A percentile compares a stretch with the other conserved stretches of the same genome.
phyloP scores from a whole-genome alignment of 2,888 invertebrate genomes.

The Calameuta filiformis region DNA sequence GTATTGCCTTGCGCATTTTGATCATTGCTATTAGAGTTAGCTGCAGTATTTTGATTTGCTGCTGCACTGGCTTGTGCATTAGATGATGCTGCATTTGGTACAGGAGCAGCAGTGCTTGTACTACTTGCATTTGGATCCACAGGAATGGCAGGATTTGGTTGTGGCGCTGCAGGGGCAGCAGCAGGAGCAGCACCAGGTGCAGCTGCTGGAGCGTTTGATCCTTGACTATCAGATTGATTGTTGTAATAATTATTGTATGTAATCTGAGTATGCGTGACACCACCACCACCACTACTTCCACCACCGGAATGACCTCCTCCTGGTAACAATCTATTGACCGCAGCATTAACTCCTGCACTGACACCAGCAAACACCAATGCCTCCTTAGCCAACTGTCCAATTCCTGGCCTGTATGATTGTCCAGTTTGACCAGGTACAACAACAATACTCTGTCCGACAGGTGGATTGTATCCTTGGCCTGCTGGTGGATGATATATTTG shows the following conservation, averaged over 20 bases:
- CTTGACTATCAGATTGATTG: constrained; percentile 45
- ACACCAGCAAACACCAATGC: constrained; percentile 61
- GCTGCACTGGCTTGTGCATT: constrained; percentile 9
- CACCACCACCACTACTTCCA: constrained; percentile 20
- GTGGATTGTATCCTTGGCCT: constrained; percentile 35
- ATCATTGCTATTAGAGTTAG: neutral
- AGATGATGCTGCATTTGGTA: constrained; percentile 22
- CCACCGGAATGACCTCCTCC: constrained; percentile 42
- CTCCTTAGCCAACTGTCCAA: constrained; percentile 62
- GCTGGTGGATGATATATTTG: constrained; percentile 23
- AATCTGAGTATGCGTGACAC: constrained; percentile 49
- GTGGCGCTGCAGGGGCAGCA: constrained; percentile 17
- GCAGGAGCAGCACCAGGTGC: constrained; percentile 14
- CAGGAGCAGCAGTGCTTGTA: constrained; percentile 17
- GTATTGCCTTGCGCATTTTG: constrained; percentile 16
- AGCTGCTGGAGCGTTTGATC: constrained; percentile 9
- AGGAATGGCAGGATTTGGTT: constrained; percentile 5
- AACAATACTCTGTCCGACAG: constrained; percentile 51
- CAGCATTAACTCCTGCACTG: constrained; percentile 61
- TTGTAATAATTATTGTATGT: constrained; percentile 63
- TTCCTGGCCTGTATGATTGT: constrained; percentile 51
- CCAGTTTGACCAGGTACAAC: constrained; percentile 34
- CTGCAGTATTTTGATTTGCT: constrained; percentile 1
- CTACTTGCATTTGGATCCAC: neutral
- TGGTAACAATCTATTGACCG: constrained; percentile 56